Evolutionary conservation across 2,888 invertebrate species (phyloP).

Genomic region (Ephialtes manifestator): DNA sequence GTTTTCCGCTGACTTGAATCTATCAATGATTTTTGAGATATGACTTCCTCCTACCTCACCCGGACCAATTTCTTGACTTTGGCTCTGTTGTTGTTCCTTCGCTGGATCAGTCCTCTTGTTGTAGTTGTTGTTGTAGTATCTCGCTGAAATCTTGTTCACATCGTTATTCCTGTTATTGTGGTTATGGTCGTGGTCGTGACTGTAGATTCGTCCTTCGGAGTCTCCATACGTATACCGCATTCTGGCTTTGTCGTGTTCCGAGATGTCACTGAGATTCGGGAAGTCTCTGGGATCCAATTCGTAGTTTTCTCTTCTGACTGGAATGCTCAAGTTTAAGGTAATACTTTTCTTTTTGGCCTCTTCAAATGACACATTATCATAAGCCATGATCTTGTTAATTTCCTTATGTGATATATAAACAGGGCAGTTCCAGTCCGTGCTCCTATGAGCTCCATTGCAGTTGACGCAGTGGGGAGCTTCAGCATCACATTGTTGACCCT

Average conservation of each 20-base stretch:
- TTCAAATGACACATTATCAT: constrained; percentile 22
- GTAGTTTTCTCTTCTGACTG: too few species aligned
- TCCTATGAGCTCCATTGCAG: constrained; percentile 16
- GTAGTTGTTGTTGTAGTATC: background rate
- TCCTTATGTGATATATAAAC: background rate
- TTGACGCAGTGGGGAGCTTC: background rate
- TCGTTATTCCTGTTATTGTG: too few species aligned
- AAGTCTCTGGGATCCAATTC: constrained; percentile 3
- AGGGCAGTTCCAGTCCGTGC: constrained; percentile 10
- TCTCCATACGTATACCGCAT: constrained; percentile 9
- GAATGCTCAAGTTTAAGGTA: too few species aligned
- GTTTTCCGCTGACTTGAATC: background rate
- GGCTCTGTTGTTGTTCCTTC: background rate
- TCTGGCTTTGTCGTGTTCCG: constrained; percentile 5
- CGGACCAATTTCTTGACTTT: background rate
- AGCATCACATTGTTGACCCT: background rate
- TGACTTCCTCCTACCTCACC: background rate
- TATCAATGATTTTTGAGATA: background rate
- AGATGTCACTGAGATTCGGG: background rate
- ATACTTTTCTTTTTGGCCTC: constrained; percentile 17
- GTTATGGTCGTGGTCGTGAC: background rate
- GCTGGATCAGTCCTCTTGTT: background rate
- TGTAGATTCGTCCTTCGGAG: background rate
- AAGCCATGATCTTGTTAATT: constrained; percentile 33
- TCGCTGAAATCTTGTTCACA: background rate